Conservation (phyloP, 2,888 invertebrate species). For the Spilosoma lubricipeda region DNA sequence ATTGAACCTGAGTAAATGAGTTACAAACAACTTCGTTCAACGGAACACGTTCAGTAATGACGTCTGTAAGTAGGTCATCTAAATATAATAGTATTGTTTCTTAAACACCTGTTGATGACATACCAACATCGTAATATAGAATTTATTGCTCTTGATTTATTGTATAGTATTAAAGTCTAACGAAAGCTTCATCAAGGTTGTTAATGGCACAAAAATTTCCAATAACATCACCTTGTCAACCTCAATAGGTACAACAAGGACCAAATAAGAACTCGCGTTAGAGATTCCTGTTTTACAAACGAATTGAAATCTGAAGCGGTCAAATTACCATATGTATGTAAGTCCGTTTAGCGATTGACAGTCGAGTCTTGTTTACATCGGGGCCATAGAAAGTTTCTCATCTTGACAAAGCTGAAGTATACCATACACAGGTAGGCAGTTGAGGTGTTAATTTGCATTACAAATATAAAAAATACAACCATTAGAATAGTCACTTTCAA, state of each 20-base stretch:
- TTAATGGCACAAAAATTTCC: conserved; percentile 49
- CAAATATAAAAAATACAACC: conserved; percentile 62
- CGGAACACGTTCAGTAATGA: conserved; percentile 25
- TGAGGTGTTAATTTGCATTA: conserved; percentile 76
- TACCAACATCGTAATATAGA: conserved; percentile 58
- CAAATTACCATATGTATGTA: conserved; percentile 70
- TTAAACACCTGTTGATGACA: conserved; percentile 59
- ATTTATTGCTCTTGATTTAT: conserved; percentile 69
- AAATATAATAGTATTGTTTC: conserved; percentile 56
- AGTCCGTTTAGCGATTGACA: conserved; percentile 72
- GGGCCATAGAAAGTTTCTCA: conserved; percentile 78
- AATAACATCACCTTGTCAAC: conserved; percentile 25
- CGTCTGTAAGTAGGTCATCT: conserved; percentile 48
- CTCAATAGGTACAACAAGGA: conserved; percentile 35
- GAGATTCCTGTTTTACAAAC: conserved; percentile 54
- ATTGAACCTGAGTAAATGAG: conserved; percentile 20
- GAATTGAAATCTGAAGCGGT: conserved; percentile 53
- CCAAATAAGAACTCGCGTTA: conserved; percentile 52
- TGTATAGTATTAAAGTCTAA: conserved; percentile 52
- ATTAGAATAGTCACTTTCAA: conserved; percentile 63
- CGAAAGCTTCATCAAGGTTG: conserved; percentile 46
- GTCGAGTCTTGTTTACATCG: conserved; percentile 67
- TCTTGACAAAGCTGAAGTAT: conserved; percentile 78
- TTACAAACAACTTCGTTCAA: conserved; percentile 24
- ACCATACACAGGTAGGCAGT: conserved; percentile 62